These are phyloP conservation scores for Diploptera punctata DNA, from an alignment of 2,888 invertebrate species.

Conservation along the genomic window DNA sequence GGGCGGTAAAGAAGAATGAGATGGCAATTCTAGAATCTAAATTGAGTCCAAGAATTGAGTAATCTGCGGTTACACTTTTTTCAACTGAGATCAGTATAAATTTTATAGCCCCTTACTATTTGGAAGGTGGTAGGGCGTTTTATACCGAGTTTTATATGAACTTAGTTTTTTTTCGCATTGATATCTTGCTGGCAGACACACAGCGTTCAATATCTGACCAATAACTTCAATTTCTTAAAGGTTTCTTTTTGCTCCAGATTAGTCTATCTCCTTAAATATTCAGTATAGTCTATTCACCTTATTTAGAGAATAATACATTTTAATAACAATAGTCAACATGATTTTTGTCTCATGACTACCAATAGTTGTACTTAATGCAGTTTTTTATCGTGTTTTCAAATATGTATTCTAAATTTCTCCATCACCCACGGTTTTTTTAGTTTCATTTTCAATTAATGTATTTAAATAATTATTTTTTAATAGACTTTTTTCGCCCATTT, in stretches of 20 bases:
- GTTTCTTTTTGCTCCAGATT: constrained; percentile 22
- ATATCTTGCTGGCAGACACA: not conserved
- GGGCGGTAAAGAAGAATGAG: too few relatives aligned
- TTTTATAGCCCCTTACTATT: constrained; percentile 5
- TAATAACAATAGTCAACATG: too few relatives aligned
- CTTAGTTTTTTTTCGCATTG: not conserved
- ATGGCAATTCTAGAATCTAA: not conserved
- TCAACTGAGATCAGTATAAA: not conserved
- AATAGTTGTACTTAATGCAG: too few relatives aligned
- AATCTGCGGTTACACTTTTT: constrained; percentile 1
- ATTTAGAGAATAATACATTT: too few relatives aligned
- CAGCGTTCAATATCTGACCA: constrained; percentile 38
- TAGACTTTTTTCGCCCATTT: too few relatives aligned
- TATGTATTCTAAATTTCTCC: too few relatives aligned
- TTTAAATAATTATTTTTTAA: too few relatives aligned
- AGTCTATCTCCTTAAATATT: not conserved
- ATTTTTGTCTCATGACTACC: too few relatives aligned
- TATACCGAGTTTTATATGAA: not conserved
- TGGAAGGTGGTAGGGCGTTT: constrained; percentile 3
- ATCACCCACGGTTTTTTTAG: too few relatives aligned
- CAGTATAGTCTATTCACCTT: not conserved
- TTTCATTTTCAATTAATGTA: too few relatives aligned
- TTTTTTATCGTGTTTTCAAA: too few relatives aligned
- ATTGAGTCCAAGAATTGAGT: not conserved
- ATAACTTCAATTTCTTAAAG: constrained; percentile 37